phyloP scores from a whole-genome alignment of 2,888 invertebrate species.

The Agonopterix alstromeriana region DNA sequence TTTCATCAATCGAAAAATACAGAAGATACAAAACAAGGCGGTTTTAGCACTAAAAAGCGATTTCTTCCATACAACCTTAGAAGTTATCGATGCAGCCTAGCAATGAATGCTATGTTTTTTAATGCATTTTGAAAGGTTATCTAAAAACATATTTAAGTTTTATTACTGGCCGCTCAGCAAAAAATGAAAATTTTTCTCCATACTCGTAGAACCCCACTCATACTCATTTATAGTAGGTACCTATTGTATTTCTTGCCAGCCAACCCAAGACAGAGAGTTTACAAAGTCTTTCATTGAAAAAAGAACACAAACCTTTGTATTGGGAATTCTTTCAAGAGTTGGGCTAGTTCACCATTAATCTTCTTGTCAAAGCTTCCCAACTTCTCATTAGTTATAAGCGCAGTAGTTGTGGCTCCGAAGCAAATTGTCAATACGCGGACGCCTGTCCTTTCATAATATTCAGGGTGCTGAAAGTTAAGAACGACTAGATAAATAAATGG shows the following conservation, averaged over 20 bases:
- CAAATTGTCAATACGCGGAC: slow-evolving; percentile 24
- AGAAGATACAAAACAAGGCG: no score
- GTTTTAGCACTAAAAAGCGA: no score
- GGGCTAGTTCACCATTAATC: background rate
- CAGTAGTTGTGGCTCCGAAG: slow-evolving; percentile 17
- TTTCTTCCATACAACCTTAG: no score
- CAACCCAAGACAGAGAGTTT: slow-evolving; percentile 20
- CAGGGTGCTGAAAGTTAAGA: slow-evolving; percentile 22
- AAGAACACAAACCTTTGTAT: background rate
- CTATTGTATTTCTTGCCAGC: slow-evolving; percentile 4
- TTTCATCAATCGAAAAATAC: no score
- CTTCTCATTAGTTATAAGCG: slow-evolving; percentile 5
- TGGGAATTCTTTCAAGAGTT: background rate
- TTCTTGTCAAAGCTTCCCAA: slow-evolving; percentile 10
- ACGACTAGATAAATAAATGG: background rate
- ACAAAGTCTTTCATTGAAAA: background rate
- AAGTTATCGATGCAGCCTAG: no score
- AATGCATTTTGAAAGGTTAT: no score
- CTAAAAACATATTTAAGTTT: no score
- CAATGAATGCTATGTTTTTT: no score
- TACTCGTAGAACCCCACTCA: no score
- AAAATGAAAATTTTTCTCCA: no score
- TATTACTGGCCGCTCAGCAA: no score
- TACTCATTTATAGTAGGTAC: no score
- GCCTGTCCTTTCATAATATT: slow-evolving; percentile 18